phyloP scores from a whole-genome alignment of 2,888 invertebrate species.

The Phortica magna region DNA sequence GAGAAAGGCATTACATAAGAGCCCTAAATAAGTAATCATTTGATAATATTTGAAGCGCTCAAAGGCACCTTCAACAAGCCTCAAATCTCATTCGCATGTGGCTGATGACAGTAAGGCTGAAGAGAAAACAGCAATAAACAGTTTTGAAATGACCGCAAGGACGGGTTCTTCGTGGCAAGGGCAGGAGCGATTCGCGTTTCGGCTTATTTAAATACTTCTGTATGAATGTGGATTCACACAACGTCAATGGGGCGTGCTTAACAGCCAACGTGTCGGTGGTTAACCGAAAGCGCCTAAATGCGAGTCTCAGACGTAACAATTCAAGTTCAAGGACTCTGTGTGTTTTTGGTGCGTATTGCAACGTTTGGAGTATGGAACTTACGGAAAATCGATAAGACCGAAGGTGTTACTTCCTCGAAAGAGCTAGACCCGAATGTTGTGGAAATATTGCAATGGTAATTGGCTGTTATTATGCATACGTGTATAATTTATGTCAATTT shows the following conservation, averaged over 20 bases:
- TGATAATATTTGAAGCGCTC: background rate
- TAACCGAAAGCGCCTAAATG: background rate
- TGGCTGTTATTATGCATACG: no score
- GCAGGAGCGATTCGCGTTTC: conserved; percentile 15
- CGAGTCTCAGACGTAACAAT: conserved; percentile 12
- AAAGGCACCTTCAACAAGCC: background rate
- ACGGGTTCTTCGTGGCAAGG: background rate
- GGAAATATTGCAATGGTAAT: background rate
- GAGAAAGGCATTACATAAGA: no score
- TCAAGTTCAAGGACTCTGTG: conserved; percentile 65
- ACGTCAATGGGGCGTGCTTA: background rate
- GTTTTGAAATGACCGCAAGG: background rate
- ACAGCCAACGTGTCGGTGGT: background rate
- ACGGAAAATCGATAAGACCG: conserved; percentile 55
- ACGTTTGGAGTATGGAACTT: background rate
- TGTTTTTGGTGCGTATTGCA: conserved; percentile 46
- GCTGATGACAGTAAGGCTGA: background rate
- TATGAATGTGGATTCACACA: background rate
- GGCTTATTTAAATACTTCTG: conserved; percentile 8
- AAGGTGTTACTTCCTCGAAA: conserved; percentile 48
- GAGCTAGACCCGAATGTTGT: background rate
- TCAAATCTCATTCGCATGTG: background rate
- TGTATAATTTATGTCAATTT: no score
- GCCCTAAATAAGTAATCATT: no score
- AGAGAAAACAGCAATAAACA: background rate